Base-by-base conservation (phyloP, 2,113 vertebrate genomes). In the Ptychochromis oligacanthus region DNA sequence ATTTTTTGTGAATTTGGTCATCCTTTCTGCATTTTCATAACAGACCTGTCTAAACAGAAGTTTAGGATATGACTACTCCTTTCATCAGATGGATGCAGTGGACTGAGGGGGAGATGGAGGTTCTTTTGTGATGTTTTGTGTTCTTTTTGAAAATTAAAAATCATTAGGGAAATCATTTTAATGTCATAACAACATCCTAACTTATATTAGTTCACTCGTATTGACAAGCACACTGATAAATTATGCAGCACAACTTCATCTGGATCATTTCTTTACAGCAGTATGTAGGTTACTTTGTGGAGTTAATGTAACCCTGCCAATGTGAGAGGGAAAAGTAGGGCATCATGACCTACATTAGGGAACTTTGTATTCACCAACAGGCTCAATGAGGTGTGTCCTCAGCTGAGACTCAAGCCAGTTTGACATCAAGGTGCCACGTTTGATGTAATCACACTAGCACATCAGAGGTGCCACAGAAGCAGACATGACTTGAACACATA, bases 341-440 rank as follows among this genome's bases (percentile, higher is more conserved):
- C 89, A 92, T 86, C 57, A 52, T 86, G 92, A 89, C 93, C 93
- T 83, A 94, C 82, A 94, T 95, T 67, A 81, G 65, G 34, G 43
- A 74, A 79, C 64, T 80, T 61, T 17, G 60, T 59, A 60, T 84
- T 79, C 83, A 91, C 74, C 31, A 57, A 67, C 79, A 55, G 57
- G 13, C 89, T 82, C 81, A 40, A 15, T 31, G 83, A 88, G 76
- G 75, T 79, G 49, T 46, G 11, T 18, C 26, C 60, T 72, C 58
- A 28, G 49, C 58, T 59, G 40, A 60, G 46, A 81, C 62, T 83
- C 75, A 70, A 43, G 70, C 77, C 43, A 72, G 70, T 60, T 65
- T 43, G 60, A 83, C 74, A 81, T 74, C 57, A 67, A 81, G 56
- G 75, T 20, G 15, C 59, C 17, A 43, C 2, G 18, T 62, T 54